Evolutionary conservation across 2,888 invertebrate species (phyloP), one percentile per base, ranked within the genome.

Genomic region (Papilio elwesi): DNA sequence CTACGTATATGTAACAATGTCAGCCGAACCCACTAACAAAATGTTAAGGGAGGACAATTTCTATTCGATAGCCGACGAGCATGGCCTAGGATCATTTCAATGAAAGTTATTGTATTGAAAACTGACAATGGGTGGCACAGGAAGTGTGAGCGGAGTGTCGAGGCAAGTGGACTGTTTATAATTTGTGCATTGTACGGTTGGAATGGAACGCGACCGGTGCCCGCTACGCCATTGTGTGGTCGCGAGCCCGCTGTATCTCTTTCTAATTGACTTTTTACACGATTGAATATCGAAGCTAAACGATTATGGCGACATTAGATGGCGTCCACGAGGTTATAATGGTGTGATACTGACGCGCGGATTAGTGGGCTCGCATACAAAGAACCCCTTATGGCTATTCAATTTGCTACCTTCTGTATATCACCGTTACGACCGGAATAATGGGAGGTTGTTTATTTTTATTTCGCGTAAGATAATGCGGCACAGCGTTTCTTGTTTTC

Each of bases 91-190:
- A 88, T 91, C 90, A 88, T 93, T 93, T 90, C 91, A 91, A 93
- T 92, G 91, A 91, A 91, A 92, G 90, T 92, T 92, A 91, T 93
- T 92, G 91, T 92, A 92, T 91, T 87, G 91, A 89, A 87, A 87
- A 84, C 85, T 88, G 89, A 93, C 93, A 93, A 93, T 93, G 87
- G 85, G 83, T 85, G 83, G 81, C 85, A 86, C 91, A 92, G 93
- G 93, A 93, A 93, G 90, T 90, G 91, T 90, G 90, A 86, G 90
- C 80, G 84, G 87, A 87, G 90, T 90, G 88, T 90, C 88, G 90
- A 85, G 84, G 90, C 91, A 91, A 93, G 92, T 92, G 92, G 89
- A 90, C 91, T 93, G 93, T 92, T 92, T 92, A 93, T 93, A 93
- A 93, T 93, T 92, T 91, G 92, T 90, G 83, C 87, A 91, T 93